phyloP scores from a whole-genome alignment of 2,797 vertebrate genomes.

The Hippocampus kuda region DNA sequence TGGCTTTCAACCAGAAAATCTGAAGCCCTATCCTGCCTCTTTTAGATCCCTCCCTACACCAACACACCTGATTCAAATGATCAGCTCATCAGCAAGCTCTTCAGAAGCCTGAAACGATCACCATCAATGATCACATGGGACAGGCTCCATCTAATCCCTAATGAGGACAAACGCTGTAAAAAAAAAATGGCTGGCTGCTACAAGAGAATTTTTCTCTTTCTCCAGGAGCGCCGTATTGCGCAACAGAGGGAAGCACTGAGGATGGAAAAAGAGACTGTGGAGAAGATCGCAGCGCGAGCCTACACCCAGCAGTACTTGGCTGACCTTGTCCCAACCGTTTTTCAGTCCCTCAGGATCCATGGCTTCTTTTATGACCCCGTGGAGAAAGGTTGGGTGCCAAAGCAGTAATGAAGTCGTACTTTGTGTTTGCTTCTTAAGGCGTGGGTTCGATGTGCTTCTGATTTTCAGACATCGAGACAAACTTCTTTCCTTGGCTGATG shows the following conservation, averaged over 20 bases:
- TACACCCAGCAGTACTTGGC: constrained; percentile 76
- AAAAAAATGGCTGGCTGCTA: neutral
- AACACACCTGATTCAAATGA: too few species aligned
- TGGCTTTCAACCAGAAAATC: too few species aligned
- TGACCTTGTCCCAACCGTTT: constrained; percentile 76
- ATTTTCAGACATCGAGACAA: constrained; percentile 76
- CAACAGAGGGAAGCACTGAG: constrained; percentile 69
- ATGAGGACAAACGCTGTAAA: neutral
- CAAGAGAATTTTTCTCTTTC: neutral
- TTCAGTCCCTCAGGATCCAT: constrained; percentile 67
- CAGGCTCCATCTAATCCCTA: neutral
- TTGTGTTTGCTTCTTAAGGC: neutral
- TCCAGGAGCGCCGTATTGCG: constrained; percentile 71
- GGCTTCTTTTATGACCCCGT: constrained; percentile 85
- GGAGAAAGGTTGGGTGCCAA: constrained; percentile 69
- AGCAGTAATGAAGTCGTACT: neutral
- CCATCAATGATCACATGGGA: neutral
- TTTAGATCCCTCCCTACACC: too few species aligned
- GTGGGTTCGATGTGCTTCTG: constrained; percentile 7
- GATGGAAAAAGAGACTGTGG: constrained; percentile 69
- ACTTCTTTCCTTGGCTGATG: constrained; percentile 84
- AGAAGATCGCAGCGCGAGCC: constrained; percentile 79
- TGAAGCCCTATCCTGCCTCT: too few species aligned
- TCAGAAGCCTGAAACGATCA: too few species aligned
- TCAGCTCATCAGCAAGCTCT: too few species aligned